Base-by-base conservation (phyloP, 1,140 invertebrate genomes). In the Eumaeus atala region DNA sequence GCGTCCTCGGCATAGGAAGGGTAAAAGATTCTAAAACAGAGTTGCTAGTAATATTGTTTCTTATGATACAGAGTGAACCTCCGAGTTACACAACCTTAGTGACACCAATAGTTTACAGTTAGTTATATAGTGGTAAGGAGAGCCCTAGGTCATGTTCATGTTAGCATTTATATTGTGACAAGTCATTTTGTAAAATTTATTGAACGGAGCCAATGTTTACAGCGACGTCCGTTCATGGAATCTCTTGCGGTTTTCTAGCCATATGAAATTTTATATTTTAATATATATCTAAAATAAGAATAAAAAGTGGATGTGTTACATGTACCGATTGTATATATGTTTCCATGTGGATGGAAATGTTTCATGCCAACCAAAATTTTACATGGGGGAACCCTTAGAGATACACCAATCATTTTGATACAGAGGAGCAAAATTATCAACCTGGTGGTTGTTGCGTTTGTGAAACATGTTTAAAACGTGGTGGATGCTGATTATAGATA, bases 221-320 rank as follows among this genome's bases (percentile, higher is more conserved):
- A 54, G 56, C 59, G 64, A 66, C 64, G 72, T 74, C 62, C 72
- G 62, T 65, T 70, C 66, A 67, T 69, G 61, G 82, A 84, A 85
- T 84, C 80, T 84, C 83, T 73, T 66, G 67, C 72, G 77, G 62
- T 82, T 81, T 72, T 70, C 74, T 84, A 84, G 78, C 64, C 82
- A 76, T 81, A 77, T 76, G 64, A 75, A 81, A 83, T 84, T 86
- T 86, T 86, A 72, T 82, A 82, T 83, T 86, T 86, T 84, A 84
- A 83, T 84, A 84, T 84, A 80, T 77, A 77, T 66, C 72, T 67
- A 72, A 59, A 40, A 42, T 78, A 78, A 80, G 59, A 59, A 59
- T 28, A 62, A 50, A 42, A 42, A 28, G 42, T 53, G 38, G 33
- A 53, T 53, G 48, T 62, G 66, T 67, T 63, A 61, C 58, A 48